Percentiles rank a stretch among this genome's conserved stretches.
Conservation (phyloP, 2,888 invertebrate genomes). For the Thymelicus sylvestris region DNA sequence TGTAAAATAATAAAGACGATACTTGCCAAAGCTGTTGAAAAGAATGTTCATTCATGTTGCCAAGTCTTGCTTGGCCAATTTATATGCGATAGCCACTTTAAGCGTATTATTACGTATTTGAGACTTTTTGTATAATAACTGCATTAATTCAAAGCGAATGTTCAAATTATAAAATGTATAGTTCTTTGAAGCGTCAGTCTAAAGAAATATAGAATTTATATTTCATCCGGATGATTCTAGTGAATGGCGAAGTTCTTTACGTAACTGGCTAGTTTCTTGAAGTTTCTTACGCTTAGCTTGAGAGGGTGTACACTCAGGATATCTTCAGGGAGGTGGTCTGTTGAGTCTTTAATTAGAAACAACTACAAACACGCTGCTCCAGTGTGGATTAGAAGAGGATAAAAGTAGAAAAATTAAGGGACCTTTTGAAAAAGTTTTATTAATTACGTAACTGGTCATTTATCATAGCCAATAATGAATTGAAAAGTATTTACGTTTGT, state of each 20-base stretch:
- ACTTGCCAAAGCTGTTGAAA: constrained; percentile 13
- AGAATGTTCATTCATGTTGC: constrained; percentile 2
- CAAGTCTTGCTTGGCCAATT: constrained; percentile 21
- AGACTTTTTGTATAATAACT: background rate
- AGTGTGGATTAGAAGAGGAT: too few species aligned
- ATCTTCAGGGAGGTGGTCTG: too few species aligned
- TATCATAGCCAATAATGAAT: constrained; percentile 12
- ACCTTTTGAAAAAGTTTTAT: too few species aligned
- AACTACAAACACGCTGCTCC: too few species aligned
- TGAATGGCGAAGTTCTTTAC: background rate
- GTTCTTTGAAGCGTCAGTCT: background rate
- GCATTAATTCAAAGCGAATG: background rate
- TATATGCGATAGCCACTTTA: constrained; percentile 1
- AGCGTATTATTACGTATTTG: background rate
- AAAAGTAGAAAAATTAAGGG: too few species aligned
- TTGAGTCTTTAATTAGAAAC: too few species aligned
- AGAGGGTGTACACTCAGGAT: too few species aligned
- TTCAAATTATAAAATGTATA: background rate
- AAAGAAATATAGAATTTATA: too few species aligned
- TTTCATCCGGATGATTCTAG: too few species aligned
- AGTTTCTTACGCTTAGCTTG: background rate
- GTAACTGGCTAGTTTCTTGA: background rate
- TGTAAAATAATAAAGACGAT: constrained; percentile 18
- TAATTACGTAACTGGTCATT: background rate
- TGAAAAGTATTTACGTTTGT: constrained; percentile 26